These are phyloP conservation scores for Panorpa germanica DNA, from an alignment of 2,888 invertebrate genomes.

Conservation along the genomic window DNA sequence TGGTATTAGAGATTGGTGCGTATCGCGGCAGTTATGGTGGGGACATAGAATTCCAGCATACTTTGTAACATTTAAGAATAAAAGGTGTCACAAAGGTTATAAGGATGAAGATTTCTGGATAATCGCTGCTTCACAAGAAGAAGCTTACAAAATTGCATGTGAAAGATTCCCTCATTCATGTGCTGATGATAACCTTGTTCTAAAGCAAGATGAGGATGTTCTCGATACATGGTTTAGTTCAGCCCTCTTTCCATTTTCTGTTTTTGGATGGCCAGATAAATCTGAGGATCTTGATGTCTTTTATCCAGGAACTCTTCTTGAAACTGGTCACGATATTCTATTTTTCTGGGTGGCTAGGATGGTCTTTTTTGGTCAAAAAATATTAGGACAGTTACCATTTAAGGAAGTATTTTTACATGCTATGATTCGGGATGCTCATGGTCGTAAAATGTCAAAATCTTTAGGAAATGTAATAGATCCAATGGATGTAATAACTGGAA, in stretches of 20 bases:
- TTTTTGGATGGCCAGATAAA: conserved; percentile 92
- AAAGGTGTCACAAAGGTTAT: conserved; percentile 21
- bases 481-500: conserved; percentile 82
- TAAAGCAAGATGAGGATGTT: conserved; percentile 83
- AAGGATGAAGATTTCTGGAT: conserved; percentile 54
- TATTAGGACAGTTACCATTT: conserved; percentile 85
- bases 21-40: conserved; percentile 98
- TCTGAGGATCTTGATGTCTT: conserved; percentile 51
- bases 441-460: conserved; percentile 98
- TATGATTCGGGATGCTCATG: conserved; percentile 94
- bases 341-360: conserved; percentile 99
- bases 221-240: conserved; percentile 99
- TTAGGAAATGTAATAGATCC: conserved; percentile 97
- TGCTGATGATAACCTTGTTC: conserved; percentile 30
- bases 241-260: conserved; percentile 87
- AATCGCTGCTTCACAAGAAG: conserved; percentile 49
- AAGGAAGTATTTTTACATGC: conserved; percentile 88
- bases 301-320: conserved; percentile 83
- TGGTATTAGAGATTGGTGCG: conserved; percentile 95
- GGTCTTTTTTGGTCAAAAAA: conserved; percentile 89
- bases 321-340: conserved; percentile 94
- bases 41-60: conserved; percentile 97
- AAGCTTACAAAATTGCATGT: conserved; percentile 65
- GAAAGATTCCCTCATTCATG: conserved; percentile 38
- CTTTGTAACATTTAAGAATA: conserved; percentile 38